Evolutionary conservation across 2,797 vertebrate species (phyloP), one percentile per base, ranked within the genome.

Genomic region (Sebastes glaucus): DNA sequence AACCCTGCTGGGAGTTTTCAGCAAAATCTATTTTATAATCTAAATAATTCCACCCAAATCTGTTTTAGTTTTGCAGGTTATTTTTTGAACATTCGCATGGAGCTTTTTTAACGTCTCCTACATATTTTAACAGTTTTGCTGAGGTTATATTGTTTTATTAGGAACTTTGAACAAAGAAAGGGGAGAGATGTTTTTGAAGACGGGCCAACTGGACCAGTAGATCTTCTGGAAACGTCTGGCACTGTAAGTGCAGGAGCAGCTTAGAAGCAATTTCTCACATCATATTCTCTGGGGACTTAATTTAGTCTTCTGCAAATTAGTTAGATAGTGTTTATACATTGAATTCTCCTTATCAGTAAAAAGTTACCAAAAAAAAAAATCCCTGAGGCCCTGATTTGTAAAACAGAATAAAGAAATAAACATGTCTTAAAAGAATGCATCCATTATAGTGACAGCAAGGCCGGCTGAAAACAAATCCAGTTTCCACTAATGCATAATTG

Each of bases 401-500:
- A 71, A 76, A 69, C 5, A 42, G 4, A 30, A 11, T 30, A 16
- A 70, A 65, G 3, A 73, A 72, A 76, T 27, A 70, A 72, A 67
- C 9, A 71, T 49, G 3, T 5, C 5, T 64, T 52, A 22, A 73
- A 80, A 70, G 4, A 70, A 55, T 55, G 11, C 4, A 1, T 27
- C 11, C 27, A 46, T 79, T 73, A 55, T 9, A 23, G 5, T 78
- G 28, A 75, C 55, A 82, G 71, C 30, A 32, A 67, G 38, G 27
- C 49, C 35, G 11, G 18, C n/a, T 77, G 38, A 35, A 16, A 42
- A 52, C 18, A 35, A n/a, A 32, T n/a, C 9, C 7, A 52, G 68
- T 61, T 74, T 76, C 55, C 38, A 46, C 7, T 35, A n/a, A 76
- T 64, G 33, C 16, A 71, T 57, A 71, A 80, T 68, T 73, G n/a